Percentiles rank a stretch among this genome's conserved stretches.
Conservation (phyloP, 2,888 invertebrate genomes). For the Dichetophora obliterata region DNA sequence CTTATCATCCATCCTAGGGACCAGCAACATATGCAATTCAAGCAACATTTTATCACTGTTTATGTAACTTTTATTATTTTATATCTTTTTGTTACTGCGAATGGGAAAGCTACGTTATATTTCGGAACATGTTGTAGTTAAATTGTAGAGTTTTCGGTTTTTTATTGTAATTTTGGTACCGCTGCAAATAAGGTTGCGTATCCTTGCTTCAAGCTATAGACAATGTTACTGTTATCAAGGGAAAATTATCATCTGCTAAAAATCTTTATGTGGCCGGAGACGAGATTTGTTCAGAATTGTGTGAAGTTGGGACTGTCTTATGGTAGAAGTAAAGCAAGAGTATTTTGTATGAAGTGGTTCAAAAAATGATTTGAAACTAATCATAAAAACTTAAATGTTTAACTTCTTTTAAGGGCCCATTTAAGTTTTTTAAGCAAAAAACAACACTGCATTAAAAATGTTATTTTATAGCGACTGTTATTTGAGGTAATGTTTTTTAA, state of each 20-base stretch:
- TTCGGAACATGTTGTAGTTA: constrained; percentile 59
- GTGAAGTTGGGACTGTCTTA: too few relatives aligned
- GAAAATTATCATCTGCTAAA: constrained; percentile 69
- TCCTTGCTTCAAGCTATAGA: constrained; percentile 68
- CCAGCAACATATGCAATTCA: constrained; percentile 5
- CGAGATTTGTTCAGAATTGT: background rate
- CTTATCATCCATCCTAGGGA: constrained; percentile 61
- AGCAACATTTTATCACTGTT: constrained; percentile 19
- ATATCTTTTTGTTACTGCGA: constrained; percentile 4
- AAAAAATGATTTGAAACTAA: too few relatives aligned
- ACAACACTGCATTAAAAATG: too few relatives aligned
- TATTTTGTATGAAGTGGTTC: too few relatives aligned
- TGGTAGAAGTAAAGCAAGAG: too few relatives aligned
- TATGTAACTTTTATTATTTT: constrained; percentile 20
- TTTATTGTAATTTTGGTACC: background rate
- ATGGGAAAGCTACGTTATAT: constrained; percentile 51
- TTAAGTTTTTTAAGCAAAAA: too few relatives aligned
- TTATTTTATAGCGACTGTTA: too few relatives aligned
- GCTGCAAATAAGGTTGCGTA: constrained; percentile 29
- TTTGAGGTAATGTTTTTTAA: too few relatives aligned
- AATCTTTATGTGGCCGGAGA: constrained; percentile 53
- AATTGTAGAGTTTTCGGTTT: background rate
- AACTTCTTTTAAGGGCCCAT: too few relatives aligned
- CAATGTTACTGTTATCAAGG: constrained; percentile 66
- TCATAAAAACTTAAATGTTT: too few relatives aligned